Conservation (phyloP, 64 coral and sea anemone genomes). For the Montipora efflorescens region DNA sequence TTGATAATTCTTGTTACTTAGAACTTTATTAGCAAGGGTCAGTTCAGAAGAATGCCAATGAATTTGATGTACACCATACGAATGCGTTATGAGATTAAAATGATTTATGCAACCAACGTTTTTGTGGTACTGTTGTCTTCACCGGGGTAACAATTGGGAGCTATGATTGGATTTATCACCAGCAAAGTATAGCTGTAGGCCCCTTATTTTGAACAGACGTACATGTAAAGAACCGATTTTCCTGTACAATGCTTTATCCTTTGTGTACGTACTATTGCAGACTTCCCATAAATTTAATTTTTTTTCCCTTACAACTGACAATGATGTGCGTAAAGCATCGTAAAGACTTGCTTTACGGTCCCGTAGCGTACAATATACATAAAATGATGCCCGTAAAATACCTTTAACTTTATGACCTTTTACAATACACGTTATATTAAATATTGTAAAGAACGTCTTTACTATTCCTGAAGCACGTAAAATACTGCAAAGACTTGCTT, state of each 20-base stretch:
- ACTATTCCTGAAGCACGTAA: background rate
- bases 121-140: background rate
- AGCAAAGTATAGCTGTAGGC: background rate
- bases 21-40: background rate
- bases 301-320: too few relatives aligned
- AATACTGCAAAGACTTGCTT: background rate
- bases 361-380: background rate
- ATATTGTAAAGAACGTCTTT: background rate
- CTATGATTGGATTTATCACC: background rate
- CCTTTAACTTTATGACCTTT: background rate
- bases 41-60: too few relatives aligned
- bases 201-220: too few relatives aligned
- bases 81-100: background rate
- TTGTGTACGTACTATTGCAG: too few relatives aligned
- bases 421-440: background rate
- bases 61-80: background rate
- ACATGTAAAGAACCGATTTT: too few relatives aligned
- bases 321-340: too few relatives aligned
- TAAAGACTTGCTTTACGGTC: background rate
- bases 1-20: background rate
- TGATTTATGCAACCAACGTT: background rate
- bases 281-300: too few relatives aligned
- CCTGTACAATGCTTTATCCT: too few relatives aligned
- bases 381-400: background rate
- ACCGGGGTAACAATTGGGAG: background rate